A percentile compares a stretch with the other conserved stretches of the same genome.
phyloP scores from a whole-genome alignment of 2,888 invertebrate genomes.

The Netelia virgata region DNA sequence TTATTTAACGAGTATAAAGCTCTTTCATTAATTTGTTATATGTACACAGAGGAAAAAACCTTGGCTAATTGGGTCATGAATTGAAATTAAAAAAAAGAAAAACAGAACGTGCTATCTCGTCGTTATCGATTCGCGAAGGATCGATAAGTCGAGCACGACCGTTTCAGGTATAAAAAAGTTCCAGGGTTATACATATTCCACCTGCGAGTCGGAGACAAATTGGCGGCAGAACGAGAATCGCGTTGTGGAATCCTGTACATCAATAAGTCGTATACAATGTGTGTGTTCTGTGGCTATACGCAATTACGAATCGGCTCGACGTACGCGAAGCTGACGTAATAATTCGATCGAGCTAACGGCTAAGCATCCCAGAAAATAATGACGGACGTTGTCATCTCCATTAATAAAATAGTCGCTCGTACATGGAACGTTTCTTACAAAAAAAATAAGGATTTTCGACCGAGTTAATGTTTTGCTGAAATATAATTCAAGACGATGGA shows the following conservation, averaged over 20 bases:
- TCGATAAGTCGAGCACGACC: slow-evolving; percentile 24
- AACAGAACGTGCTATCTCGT: background rate
- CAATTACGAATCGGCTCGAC: background rate
- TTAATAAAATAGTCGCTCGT: background rate
- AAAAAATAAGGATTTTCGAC: too few species aligned
- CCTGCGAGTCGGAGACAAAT: background rate
- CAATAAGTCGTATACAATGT: background rate
- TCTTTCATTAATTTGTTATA: background rate
- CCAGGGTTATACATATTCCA: background rate
- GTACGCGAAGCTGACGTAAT: slow-evolving; percentile 14
- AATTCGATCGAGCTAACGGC: background rate
- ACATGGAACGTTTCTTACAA: background rate
- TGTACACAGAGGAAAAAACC: background rate
- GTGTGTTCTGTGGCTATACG: background rate
- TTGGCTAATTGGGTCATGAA: background rate
- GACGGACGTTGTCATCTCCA: too few species aligned
- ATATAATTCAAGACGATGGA: too few species aligned
- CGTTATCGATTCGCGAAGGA: slow-evolving; percentile 33
- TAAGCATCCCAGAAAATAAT: background rate
- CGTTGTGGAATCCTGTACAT: background rate
- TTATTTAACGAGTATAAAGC: too few species aligned
- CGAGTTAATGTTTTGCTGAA: too few species aligned
- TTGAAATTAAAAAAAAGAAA: background rate
- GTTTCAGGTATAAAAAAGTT: slow-evolving; percentile 1
- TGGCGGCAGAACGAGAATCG: background rate